phyloP scores from a whole-genome alignment of 2,888 invertebrate species.

The Microctonus brassicae region DNA sequence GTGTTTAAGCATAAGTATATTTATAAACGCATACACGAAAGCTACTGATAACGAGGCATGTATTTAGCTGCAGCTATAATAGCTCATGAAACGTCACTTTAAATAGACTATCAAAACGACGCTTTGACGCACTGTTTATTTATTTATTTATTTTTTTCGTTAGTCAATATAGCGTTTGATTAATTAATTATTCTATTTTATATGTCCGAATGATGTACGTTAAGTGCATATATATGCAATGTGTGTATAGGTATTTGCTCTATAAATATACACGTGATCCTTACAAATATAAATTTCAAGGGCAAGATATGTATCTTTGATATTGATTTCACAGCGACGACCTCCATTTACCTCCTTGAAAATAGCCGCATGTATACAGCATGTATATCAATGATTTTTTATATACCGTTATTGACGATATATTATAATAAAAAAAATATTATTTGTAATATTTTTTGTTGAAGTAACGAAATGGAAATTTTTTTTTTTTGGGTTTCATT shows the following conservation, averaged over 20 bases:
- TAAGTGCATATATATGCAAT: no score
- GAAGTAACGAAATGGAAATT: no score
- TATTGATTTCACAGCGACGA: neutral
- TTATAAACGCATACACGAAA: conserved; percentile 30
- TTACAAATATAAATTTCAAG: neutral
- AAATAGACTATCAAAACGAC: neutral
- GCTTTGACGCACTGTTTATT: neutral
- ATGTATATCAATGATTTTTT: no score
- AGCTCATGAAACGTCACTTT: conserved; percentile 10
- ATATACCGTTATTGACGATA: neutral
- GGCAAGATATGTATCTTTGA: neutral
- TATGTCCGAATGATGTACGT: no score
- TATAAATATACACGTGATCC: neutral
- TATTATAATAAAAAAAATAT: neutral
- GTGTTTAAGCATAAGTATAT: neutral
- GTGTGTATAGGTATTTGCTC: neutral
- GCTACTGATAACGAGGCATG: conserved; percentile 46
- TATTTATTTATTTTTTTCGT: no score
- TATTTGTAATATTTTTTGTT: neutral
- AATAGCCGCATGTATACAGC: neutral
- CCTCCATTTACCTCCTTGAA: neutral
- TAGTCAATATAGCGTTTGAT: no score
- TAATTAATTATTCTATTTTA: no score
- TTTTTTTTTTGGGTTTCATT: no score
- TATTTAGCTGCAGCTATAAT: no score